Conservation (phyloP, 2,888 invertebrate species). For the Sclerodermus sp. region DNA sequence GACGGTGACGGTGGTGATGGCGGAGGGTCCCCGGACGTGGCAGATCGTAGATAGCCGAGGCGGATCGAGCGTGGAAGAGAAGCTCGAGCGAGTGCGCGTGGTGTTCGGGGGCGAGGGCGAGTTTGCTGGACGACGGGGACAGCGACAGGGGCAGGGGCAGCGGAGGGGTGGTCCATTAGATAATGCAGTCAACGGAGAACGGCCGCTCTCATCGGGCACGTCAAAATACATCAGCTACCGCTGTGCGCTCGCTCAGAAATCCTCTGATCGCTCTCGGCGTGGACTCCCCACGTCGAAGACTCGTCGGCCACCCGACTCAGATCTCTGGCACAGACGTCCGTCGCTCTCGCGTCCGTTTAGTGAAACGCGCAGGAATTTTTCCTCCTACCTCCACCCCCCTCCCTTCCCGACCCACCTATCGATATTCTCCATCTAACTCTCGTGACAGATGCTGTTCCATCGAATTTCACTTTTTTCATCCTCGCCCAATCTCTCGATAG, state of each 20-base stretch:
- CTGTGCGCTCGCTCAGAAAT: conserved; percentile 54
- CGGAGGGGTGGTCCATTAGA: conserved; percentile 29
- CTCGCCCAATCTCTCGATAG: no score
- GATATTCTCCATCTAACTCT: no score
- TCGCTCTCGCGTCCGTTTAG: no score
- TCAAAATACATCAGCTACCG: conserved; percentile 57
- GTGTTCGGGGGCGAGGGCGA: conserved; percentile 7
- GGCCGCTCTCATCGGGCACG: conserved; percentile 47
- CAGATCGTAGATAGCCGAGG: conserved; percentile 17
- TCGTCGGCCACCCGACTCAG: not conserved
- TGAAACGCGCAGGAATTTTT: no score
- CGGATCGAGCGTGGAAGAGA: conserved; percentile 61
- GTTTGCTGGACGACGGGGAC: conserved; percentile 14
- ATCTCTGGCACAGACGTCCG: no score
- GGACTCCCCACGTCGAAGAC: conserved; percentile 51
- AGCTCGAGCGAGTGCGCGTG: conserved; percentile 47
- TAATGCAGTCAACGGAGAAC: conserved; percentile 30
- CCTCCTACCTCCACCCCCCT: no score
- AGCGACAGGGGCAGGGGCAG: conserved; percentile 14
- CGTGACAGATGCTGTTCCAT: no score
- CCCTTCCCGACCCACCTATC: no score
- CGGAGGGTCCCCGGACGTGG: conserved; percentile 12
- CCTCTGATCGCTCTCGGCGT: conserved; percentile 30
- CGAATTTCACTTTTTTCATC: no score
- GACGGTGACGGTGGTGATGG: conserved; percentile 2